phyloP scores from a whole-genome alignment of 2,797 vertebrate species.

The Spinus olivaceus region DNA sequence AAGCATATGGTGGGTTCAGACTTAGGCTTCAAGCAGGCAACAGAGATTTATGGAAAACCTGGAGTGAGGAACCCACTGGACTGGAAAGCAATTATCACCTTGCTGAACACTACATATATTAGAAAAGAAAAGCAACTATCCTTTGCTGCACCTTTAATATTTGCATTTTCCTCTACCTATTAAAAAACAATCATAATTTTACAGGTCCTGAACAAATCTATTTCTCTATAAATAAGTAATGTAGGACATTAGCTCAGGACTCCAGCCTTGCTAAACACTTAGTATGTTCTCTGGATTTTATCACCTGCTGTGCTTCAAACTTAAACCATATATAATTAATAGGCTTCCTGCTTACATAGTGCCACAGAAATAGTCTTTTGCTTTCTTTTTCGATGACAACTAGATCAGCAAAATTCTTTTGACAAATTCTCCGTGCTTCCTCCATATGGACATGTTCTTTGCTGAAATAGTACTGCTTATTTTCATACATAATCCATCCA shows the following conservation, averaged over 20 bases:
- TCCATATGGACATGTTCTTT: constrained; percentile 78
- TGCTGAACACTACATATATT: background rate
- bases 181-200: background rate
- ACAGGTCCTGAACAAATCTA: background rate
- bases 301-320: background rate
- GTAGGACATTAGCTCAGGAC: background rate
- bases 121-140: background rate
- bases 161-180: background rate
- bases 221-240: background rate
- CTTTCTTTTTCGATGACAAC: constrained; percentile 81
- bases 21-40: background rate
- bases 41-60: background rate
- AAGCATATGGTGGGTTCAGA: background rate
- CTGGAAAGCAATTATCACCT: background rate
- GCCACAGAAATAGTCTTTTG: constrained; percentile 89
- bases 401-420: constrained; percentile 85
- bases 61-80: background rate
- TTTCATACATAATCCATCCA: constrained; percentile 85
- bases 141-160: background rate
- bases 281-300: background rate
- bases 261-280: background rate
- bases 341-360: constrained; percentile 76
- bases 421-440: constrained; percentile 81
- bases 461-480: constrained; percentile 88
- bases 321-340: background rate